Base-by-base conservation (phyloP, 2,888 invertebrate genomes). In the Drosophila cracens region DNA sequence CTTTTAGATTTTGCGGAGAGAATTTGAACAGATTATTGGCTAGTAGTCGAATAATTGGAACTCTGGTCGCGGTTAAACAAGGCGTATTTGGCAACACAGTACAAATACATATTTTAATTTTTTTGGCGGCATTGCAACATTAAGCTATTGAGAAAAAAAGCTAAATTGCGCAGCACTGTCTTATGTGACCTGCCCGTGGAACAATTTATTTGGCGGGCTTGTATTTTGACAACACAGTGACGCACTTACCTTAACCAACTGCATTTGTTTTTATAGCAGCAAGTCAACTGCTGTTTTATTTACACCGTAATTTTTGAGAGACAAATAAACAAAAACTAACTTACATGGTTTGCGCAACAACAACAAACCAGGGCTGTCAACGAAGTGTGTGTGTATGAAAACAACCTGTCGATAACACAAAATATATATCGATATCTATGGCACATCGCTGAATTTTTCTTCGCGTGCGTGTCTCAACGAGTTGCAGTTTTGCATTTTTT, bases 381-480 rank as follows among this genome's bases (percentile, higher is more conserved):
- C 40, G 4, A 53, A 6, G 29, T 10, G 0, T 13, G 10, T 10
- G 13, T 27, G 10, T 27, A 36, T 25, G 27, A 27, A 25, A 53
- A 5, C 8, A 48, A 53, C 60, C 60, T 62, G 67, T 72, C 76
- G 76, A 76, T 56, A 71, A 21, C 36, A 29, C 2, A 2, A 18
- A 2, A 38, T 38, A n/a, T 29, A n/a, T 7, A 64, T 36, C 72
- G 67, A 66, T 63, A 49, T n/a, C 27, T 13, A 18, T 57, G 40
- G 25, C 71, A 53, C 76, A 71, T 57, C 75, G 16, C 66, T 74
- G 67, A 57, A 34, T 70, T 77, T 78, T 77, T 78, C 75, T 67
- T 64, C 43, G 72, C 68, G 76, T 79, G 79, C 76, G 79, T 78
- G 79, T 78, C 75, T 56, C 2, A 70, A 74, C 33, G n/a, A 65